These are phyloP conservation scores for Heliothis virescens DNA, from an alignment of 1,140 invertebrate genomes.

Conservation along the genomic window DNA sequence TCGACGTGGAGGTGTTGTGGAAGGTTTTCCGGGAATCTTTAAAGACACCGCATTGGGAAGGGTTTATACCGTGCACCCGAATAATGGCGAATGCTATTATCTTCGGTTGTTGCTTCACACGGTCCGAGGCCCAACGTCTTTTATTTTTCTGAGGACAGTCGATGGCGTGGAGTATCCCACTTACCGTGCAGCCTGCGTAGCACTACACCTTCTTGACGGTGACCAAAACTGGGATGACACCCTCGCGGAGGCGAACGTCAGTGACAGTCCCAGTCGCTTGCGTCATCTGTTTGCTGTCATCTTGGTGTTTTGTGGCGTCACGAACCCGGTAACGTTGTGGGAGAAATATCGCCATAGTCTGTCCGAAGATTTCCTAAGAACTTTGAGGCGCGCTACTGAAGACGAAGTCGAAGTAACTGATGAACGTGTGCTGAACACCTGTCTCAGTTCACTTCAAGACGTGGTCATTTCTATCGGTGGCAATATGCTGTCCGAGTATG, in stretches of 20 bases:
- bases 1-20: no score
- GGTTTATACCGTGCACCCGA: no score
- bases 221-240: constrained; percentile 20
- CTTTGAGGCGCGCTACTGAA: not conserved
- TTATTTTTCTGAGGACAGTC: not conserved
- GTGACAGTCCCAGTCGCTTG: no score
- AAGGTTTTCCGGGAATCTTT: constrained; percentile 1
- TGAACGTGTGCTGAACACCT: not conserved
- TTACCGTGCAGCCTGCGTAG: not conserved
- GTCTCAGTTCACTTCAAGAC: constrained; percentile 7
- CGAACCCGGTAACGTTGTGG: not conserved
- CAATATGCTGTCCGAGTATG: not conserved
- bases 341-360: not conserved
- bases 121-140: not conserved
- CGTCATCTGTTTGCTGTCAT: not conserved
- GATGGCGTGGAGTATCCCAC: constrained; percentile 6
- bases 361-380: not conserved
- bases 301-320: no score
- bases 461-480: not conserved
- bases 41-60: not conserved
- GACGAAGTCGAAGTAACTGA: no score
- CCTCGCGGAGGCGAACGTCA: no score
- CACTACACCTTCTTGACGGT: constrained; percentile 4
- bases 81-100: no score
- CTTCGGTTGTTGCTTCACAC: no score